Percentiles rank a stretch among this genome's conserved stretches.
Conservation (phyloP, 2,797 vertebrate genomes). For the Leptodactylus fallax region DNA sequence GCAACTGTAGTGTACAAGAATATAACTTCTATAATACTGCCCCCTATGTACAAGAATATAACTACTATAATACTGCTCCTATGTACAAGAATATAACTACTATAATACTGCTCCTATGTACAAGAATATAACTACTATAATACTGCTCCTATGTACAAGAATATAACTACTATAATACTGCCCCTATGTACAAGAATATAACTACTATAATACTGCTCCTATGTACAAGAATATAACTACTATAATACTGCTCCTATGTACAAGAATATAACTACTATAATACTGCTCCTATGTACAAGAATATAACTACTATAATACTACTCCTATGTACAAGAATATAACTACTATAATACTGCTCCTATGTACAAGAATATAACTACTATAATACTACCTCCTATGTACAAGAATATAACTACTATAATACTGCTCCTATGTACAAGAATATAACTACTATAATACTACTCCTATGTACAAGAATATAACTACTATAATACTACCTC, state of each 20-base stretch:
- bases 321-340: no score
- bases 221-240: slow-evolving; percentile 10
- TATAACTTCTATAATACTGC: neutral
- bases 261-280: slow-evolving; percentile 7
- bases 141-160: slow-evolving; percentile 3
- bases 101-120: neutral
- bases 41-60: neutral
- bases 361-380: neutral
- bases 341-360: neutral
- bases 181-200: slow-evolving; percentile 3
- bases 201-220: slow-evolving; percentile 2
- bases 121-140: slow-evolving; percentile 18
- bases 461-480: neutral
- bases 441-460: slow-evolving; percentile 2
- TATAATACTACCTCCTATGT: neutral
- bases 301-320: neutral
- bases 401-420: neutral
- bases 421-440: neutral
- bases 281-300: neutral
- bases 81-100: neutral
- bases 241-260: slow-evolving; percentile 4
- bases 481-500: neutral
- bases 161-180: slow-evolving; percentile 12
- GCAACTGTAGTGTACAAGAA: neutral
- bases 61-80: slow-evolving; percentile 1